Conservation (phyloP, 2,113 vertebrate species). For the Martes martes region DNA sequence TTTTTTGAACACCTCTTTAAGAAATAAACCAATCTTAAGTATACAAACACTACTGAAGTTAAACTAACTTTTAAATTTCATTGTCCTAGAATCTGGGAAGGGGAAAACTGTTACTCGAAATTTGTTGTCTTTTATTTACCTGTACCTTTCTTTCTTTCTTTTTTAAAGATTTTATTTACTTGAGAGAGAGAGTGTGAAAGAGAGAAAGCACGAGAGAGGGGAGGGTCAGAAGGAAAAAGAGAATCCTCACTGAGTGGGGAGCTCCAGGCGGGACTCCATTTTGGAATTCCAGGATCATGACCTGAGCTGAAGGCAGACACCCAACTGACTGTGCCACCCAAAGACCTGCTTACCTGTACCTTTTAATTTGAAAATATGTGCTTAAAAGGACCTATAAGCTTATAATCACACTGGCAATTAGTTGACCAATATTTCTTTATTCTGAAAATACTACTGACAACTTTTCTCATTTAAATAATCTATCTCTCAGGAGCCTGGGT, state of each 20-base stretch:
- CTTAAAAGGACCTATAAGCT: constrained; percentile 23
- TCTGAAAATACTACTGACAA: constrained; percentile 39
- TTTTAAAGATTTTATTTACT: background rate
- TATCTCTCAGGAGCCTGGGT: too few species aligned
- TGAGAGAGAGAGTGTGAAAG: background rate
- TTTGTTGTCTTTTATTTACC: background rate
- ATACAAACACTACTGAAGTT: background rate
- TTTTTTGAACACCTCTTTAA: background rate
- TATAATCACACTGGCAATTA: background rate
- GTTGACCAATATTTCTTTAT: background rate
- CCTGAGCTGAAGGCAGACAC: background rate
- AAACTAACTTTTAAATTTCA: background rate
- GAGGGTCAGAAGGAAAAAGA: background rate
- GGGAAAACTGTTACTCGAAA: background rate
- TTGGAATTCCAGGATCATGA: background rate
- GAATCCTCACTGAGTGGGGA: background rate
- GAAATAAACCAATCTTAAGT: background rate
- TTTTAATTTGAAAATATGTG: background rate
- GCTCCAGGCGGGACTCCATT: background rate
- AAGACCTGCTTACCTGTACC: background rate
- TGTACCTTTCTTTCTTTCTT: background rate
- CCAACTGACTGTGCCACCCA: background rate
- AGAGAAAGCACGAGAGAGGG: background rate
- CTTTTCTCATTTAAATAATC: background rate
- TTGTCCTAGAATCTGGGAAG: background rate